phyloP scores from a whole-genome alignment of 1,140 invertebrate genomes.

The Lethocerus indicus region DNA sequence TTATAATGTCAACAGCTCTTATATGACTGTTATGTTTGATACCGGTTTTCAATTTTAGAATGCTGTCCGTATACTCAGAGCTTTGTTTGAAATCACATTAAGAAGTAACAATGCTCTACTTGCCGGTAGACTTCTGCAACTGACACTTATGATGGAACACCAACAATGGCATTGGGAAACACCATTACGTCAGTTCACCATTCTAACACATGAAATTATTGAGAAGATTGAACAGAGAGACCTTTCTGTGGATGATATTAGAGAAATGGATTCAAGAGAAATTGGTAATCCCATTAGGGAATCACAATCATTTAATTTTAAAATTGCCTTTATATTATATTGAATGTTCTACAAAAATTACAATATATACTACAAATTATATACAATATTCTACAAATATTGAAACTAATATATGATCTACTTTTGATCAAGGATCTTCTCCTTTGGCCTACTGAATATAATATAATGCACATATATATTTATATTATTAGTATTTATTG shows the following conservation, averaged over 20 bases:
- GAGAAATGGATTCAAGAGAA: slow-evolving; percentile 75
- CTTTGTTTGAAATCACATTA: slow-evolving; percentile 86
- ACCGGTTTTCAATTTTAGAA: no score
- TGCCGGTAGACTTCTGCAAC: slow-evolving; percentile 57
- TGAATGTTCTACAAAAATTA: no score
- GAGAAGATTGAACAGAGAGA: slow-evolving; percentile 63
- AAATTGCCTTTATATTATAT: no score
- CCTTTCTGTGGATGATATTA: slow-evolving; percentile 54
- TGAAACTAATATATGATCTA: no score
- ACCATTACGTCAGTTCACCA: slow-evolving; percentile 72
- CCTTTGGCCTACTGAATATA: no score
- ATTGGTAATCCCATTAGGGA: slow-evolving; percentile 43
- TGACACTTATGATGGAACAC: slow-evolving; percentile 81
- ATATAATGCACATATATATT: no score
- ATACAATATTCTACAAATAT: no score
- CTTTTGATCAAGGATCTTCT: no score
- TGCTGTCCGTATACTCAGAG: slow-evolving; percentile 71
- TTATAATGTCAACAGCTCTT: not conserved
- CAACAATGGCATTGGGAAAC: slow-evolving; percentile 78
- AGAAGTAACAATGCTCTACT: slow-evolving; percentile 78
- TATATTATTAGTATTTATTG: not conserved
- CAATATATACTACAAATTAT: no score
- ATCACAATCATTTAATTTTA: no score
- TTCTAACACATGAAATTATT: slow-evolving; percentile 58
- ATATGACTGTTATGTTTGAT: no score